Evolutionary conservation across 2,113 vertebrate genomes (phyloP).

Genomic region (Pelodiscus sinensis): DNA sequence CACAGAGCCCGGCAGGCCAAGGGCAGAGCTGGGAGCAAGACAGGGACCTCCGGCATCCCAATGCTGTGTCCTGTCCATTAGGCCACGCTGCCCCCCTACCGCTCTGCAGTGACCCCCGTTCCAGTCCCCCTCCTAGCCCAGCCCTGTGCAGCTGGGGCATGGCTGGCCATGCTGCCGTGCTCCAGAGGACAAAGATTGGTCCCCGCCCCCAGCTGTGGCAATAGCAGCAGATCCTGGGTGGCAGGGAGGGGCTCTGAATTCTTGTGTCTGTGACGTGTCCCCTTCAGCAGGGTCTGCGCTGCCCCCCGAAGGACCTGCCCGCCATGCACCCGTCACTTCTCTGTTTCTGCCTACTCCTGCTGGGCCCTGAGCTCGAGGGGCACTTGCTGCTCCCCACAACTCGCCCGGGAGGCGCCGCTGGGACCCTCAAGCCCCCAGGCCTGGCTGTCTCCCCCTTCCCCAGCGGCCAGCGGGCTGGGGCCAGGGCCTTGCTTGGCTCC

Average conservation of each 20-base stretch:
- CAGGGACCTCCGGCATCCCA: background rate
- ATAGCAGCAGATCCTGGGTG: too few relatives aligned
- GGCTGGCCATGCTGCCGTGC: rapidly evolving
- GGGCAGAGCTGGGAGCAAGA: too few relatives aligned
- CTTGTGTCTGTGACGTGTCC: background rate
- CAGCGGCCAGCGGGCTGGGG: background rate
- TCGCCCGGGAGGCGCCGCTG: background rate
- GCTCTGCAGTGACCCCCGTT: background rate
- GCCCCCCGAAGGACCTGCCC: background rate
- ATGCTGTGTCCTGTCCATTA: background rate
- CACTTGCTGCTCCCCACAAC: background rate
- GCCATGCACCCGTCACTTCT: background rate
- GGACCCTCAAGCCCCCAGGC: background rate
- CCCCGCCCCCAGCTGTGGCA: too few relatives aligned
- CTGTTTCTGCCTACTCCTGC: background rate
- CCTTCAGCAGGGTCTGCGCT: background rate
- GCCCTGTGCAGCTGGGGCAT: too few relatives aligned
- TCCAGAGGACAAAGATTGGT: background rate
- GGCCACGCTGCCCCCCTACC: background rate
- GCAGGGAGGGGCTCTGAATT: too few relatives aligned
- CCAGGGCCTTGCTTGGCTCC: background rate
- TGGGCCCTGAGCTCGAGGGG: background rate
- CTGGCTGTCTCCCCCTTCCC: background rate
- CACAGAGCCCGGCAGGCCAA: too few relatives aligned
- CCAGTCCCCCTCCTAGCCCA: background rate